A percentile compares a stretch with the other conserved stretches of the same genome.
Evolutionary conservation across 2,113 vertebrate species (phyloP).

Genomic region (Suncus etruscus): DNA sequence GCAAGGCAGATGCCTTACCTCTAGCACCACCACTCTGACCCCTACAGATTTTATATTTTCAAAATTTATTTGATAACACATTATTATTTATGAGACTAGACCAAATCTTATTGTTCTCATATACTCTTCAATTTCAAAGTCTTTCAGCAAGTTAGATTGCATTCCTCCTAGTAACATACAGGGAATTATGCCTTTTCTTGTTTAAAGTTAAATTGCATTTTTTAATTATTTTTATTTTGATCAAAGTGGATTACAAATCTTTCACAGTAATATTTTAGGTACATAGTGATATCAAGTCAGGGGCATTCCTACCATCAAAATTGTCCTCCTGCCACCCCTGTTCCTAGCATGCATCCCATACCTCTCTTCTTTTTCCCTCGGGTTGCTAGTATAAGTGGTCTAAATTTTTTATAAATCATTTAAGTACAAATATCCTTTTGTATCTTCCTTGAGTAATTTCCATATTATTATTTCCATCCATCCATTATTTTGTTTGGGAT

Average conservation of each 20-base stretch:
- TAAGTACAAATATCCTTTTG: not conserved
- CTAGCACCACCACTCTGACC: no score
- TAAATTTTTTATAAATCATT: no score
- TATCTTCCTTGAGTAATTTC: not conserved
- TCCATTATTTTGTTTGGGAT: not conserved
- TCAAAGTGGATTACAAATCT: no score
- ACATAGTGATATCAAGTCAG: no score
- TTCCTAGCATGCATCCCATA: no score
- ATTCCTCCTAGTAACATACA: not conserved
- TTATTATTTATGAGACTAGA: not conserved
- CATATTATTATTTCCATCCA: not conserved
- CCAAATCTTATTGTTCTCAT: not conserved
- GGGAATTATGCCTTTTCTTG: not conserved
- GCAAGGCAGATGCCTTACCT: no score
- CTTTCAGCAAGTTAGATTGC: not conserved
- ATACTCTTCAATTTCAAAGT: not conserved
- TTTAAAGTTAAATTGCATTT: not conserved
- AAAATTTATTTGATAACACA: not conserved
- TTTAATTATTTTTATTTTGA: not conserved
- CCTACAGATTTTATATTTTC: not conserved
- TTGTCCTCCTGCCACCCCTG: no score
- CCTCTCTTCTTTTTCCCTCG: no score
- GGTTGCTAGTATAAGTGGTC: no score
- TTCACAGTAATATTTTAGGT: no score
- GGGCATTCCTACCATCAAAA: no score